Evolutionary conservation across 1,140 invertebrate species (phyloP), one percentile per base, ranked within the genome.

Genomic region (Forficula auricularia): DNA sequence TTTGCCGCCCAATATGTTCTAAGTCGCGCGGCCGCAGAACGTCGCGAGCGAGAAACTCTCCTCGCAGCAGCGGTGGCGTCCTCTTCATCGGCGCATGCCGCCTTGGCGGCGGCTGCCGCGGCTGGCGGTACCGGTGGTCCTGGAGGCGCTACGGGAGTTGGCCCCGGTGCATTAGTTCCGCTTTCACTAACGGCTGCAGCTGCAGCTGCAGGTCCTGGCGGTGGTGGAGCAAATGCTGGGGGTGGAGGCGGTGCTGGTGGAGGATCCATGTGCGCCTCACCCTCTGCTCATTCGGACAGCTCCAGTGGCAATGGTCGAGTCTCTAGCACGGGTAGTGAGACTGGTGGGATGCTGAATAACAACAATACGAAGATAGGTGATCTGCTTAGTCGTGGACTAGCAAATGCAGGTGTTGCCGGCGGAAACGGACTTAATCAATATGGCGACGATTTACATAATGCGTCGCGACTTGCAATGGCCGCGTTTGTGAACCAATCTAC

Each of bases 1-100:
- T 91, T 91, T 57, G 87, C 87, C 22, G 87, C 88, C 18, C 87
- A 92, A 57, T 90, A 90, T 59, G 85, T 91, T 15, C 68, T 91
- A 40, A 88, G 83, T 46, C 66, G 86, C 51, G 87, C 86, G 7
- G 87, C 87, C 4, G 87, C 86, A 16, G 86, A 90, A 54, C 70
- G 85, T 52, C 67, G 86, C 47, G 85, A 90, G 57, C 65, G 86
- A 22, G 86, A 90, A 57, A 71, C 63, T 2, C 62, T 82, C 41
- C 63, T 86, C 19, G 77, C 77, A 6, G 75, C 80, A 1, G 70
- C 71, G 46, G 68, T 68, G 15, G 80, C 75, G 2, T 72, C 72
- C 3, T 58, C 61, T 38, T 36, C 43, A 42, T 48, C 45, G 44
- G 22, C 22, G 22, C 22, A 27, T 10, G 22, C 22, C 22, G 22